These are phyloP conservation scores for Hypsopygia costalis DNA, from an alignment of 2,888 invertebrate genomes.

Conservation along the genomic window DNA sequence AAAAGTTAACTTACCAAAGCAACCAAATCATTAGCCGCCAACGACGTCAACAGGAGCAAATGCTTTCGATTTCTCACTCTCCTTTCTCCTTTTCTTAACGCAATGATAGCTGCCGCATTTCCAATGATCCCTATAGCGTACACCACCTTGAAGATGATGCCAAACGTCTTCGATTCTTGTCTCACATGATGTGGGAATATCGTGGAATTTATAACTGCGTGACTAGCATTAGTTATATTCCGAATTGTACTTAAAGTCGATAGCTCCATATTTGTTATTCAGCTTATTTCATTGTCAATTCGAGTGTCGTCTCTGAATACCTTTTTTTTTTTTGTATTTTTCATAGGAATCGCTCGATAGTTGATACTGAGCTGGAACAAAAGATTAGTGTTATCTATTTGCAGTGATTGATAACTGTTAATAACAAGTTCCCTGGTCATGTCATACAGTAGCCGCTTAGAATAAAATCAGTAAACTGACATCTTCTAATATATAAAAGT, in stretches of 20 bases:
- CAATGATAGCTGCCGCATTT: conserved; percentile 88
- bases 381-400: background rate
- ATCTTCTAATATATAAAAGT: too few species aligned
- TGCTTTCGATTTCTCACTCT: conserved; percentile 89
- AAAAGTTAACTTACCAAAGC: conserved; percentile 81
- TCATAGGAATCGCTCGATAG: background rate
- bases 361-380: background rate
- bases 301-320: background rate
- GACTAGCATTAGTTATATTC: conserved; percentile 16
- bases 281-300: conserved; percentile 1
- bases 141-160: conserved; percentile 70
- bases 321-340: background rate
- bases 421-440: background rate
- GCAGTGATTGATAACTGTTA: background rate
- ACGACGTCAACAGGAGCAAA: conserved; percentile 87
- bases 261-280: conserved; percentile 10
- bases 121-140: conserved; percentile 86
- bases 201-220: background rate
- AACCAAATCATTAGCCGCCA: conserved; percentile 89
- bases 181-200: background rate
- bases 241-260: background rate
- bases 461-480: too few species aligned
- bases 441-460: too few species aligned
- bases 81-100: conserved; percentile 85
- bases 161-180: conserved; percentile 25